phyloP scores from a whole-genome alignment of 2,113 vertebrate species.

The Sylvietta virens region DNA sequence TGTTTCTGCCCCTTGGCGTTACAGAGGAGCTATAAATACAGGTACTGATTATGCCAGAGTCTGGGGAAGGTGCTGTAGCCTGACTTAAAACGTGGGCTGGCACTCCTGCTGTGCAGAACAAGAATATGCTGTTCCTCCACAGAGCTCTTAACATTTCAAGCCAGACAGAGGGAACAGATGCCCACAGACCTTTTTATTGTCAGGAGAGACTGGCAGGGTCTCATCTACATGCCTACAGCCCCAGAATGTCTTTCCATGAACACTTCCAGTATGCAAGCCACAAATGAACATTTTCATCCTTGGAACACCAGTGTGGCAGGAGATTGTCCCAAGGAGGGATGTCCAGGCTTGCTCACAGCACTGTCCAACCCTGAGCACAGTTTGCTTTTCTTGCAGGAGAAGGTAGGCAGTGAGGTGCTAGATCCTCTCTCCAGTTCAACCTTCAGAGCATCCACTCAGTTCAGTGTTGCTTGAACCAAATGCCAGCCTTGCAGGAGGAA shows the following conservation, averaged over 20 bases:
- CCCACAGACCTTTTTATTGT: slow-evolving; percentile 1
- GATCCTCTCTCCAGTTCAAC: not conserved
- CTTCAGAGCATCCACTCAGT: not conserved
- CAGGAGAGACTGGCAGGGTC: not conserved
- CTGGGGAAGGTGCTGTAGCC: not conserved
- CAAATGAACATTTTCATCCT: not conserved
- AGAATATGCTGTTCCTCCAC: not conserved
- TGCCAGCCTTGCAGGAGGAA: not conserved
- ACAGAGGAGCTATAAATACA: not conserved
- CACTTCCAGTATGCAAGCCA: not conserved
- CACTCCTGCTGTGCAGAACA: not conserved
- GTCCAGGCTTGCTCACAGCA: not conserved
- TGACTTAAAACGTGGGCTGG: not conserved
- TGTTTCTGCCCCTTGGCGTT: not conserved
- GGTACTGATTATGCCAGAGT: not conserved
- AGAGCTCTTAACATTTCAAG: not conserved
- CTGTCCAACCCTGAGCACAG: not conserved
- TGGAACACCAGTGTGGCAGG: not conserved
- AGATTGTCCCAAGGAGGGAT: not conserved
- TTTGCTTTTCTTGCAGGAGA: not conserved
- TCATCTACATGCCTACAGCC: not conserved
- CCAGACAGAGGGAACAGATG: not conserved
- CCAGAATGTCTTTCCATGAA: not conserved
- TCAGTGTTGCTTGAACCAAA: not conserved
- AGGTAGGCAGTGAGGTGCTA: not conserved